Percentiles rank a stretch among this genome's conserved stretches.
These are phyloP conservation scores for Pseudomugil tenellus DNA, from an alignment of 2,797 vertebrate species.

Conservation along the genomic window DNA sequence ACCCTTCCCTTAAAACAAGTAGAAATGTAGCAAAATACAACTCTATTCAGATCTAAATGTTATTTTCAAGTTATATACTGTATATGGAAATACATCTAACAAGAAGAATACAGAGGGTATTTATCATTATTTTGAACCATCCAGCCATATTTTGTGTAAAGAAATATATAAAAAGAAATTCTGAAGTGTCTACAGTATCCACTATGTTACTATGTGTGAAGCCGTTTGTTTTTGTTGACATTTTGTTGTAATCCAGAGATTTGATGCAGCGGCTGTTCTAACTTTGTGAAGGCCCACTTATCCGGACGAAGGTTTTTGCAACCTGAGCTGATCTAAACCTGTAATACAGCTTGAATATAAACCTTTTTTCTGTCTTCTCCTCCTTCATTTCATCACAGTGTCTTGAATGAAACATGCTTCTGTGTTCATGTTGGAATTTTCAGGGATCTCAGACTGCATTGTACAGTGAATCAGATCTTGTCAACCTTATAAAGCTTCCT, in stretches of 20 bases:
- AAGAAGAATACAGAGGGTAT: constrained; percentile 52
- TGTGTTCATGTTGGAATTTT: constrained; percentile 71
- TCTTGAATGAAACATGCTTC: constrained; percentile 52
- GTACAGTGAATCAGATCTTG: constrained; percentile 65
- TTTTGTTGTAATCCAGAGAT: constrained; percentile 62
- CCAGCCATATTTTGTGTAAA: constrained; percentile 71
- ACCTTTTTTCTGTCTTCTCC: constrained; percentile 60
- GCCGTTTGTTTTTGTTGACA: constrained; percentile 50
- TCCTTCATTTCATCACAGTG: constrained; percentile 61
- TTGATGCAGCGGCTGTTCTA: constrained; percentile 73
- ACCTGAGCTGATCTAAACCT: constrained; percentile 65
- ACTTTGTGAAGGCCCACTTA: constrained; percentile 62
- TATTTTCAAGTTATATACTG: constrained; percentile 53
- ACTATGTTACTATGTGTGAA: constrained; percentile 48
- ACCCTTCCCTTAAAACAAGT: constrained; percentile 58
- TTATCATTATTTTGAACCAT: constrained; percentile 68
- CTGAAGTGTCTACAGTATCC: constrained; percentile 40
- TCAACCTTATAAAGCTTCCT: constrained; percentile 48
- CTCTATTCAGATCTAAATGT: constrained; percentile 50
- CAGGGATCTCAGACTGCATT: constrained; percentile 77
- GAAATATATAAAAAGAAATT: constrained; percentile 54
- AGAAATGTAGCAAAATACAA: constrained; percentile 74
- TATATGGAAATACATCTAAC: constrained; percentile 52
- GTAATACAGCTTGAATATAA: constrained; percentile 71
- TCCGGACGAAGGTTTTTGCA: constrained; percentile 58